A percentile compares a stretch with the other conserved stretches of the same genome.
Conservation (phyloP, 2,113 vertebrate species). For the Forbesichthys agassizii region DNA sequence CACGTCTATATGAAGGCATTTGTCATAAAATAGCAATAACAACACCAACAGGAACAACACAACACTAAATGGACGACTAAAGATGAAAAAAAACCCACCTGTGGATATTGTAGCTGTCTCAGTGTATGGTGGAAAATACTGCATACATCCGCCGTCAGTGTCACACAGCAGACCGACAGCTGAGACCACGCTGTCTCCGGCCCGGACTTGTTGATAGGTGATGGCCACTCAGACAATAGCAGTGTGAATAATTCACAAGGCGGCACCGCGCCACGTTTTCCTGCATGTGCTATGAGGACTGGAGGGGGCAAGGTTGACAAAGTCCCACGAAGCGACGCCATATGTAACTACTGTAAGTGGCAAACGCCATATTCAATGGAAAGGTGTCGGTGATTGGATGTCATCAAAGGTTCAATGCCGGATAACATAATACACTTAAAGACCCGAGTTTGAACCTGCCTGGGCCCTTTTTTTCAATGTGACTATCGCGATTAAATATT, state of each 20-base stretch:
- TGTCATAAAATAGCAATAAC: too few relatives aligned
- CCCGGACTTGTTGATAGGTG: slow-evolving; percentile 35
- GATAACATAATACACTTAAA: neutral
- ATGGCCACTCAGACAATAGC: slow-evolving; percentile 41
- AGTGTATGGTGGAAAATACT: too few relatives aligned
- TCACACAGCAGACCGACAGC: slow-evolving; percentile 16
- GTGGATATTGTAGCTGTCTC: too few relatives aligned
- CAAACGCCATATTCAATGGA: neutral
- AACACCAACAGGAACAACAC: too few relatives aligned
- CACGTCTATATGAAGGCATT: too few relatives aligned
- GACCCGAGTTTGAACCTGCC: neutral
- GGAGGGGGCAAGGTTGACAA: neutral
- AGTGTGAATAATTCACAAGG: slow-evolving; percentile 66
- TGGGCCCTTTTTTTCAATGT: neutral
- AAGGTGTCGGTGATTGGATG: neutral
- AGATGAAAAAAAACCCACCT: too few relatives aligned
- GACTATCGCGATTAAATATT: neutral
- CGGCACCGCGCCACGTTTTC: neutral
- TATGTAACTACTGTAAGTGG: neutral
- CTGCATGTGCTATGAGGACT: neutral
- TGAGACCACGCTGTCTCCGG: slow-evolving; percentile 18
- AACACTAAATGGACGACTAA: too few relatives aligned
- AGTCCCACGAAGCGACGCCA: neutral
- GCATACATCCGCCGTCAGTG: too few relatives aligned
- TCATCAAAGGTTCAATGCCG: neutral